Base-by-base conservation (phyloP, 2,888 invertebrate species). In the Laspeyria flexula region DNA sequence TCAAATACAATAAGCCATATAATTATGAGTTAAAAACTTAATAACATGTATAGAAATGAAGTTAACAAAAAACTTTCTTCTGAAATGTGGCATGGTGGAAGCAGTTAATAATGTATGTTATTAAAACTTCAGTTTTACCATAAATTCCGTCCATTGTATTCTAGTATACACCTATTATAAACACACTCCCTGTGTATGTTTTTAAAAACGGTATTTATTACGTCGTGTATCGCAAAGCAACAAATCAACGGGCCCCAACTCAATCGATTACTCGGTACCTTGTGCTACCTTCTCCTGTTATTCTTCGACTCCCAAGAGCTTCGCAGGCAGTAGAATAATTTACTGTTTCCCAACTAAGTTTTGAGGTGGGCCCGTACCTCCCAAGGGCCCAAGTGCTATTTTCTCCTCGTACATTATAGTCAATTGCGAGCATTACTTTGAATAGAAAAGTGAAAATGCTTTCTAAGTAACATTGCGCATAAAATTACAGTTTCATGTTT, bases 321-420 rank as follows among this genome's bases (percentile, higher is more conserved):
- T 57, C 38, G 43, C 43, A 64, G 75, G 71, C 71, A 71, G 70
- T 56, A 63, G 85, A 85, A 88, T 88, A 88, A 88, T 88, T 88
- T 88, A 88, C 85, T 81, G 83, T 80, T 83, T 67, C 65, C 77
- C 71, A 80, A 83, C 82, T 81, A 81, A 85, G 82, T 86, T 85
- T 83, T 81, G 83, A 85, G 82, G 83, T 81, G 75, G 81, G 81
- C 81, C 51, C 64, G 61, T 43, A 38, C 21, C 27, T 79, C 83
- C 74, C 81, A 33, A 34, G 38, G 74, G 81, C 21, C 50, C 15
- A 23, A 38, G 59, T 60, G 62, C 76, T 79, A 75, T 77, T 82
- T 78, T 75, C 75, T 74, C 56, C 60, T 63, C 65, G 61, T 73
- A 72, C 60, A 73, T 74, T 79, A 75, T 63, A 77, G 71, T 67